Evolutionary conservation across 2,113 vertebrate genomes (phyloP).

Genomic region (Psilopsiagon aymara): DNA sequence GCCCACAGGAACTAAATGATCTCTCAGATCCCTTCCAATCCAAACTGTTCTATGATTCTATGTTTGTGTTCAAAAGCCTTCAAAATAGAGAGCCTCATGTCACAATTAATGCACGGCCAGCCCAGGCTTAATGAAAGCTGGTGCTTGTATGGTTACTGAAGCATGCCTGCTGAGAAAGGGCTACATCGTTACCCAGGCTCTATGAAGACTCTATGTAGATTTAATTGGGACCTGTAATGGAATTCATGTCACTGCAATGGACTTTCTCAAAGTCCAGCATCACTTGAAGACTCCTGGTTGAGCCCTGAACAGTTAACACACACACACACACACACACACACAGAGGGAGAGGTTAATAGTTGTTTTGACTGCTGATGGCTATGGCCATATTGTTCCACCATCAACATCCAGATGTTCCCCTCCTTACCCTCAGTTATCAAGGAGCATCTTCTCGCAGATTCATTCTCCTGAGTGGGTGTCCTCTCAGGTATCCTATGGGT

Average conservation of each 20-base stretch:
- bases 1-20: neutral
- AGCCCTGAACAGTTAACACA: neutral
- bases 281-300: neutral
- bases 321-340: neutral
- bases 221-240: slow-evolving; percentile 59
- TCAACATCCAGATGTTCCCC: neutral
- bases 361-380: neutral
- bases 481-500: neutral
- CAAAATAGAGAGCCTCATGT: neutral
- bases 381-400: neutral
- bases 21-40: neutral
- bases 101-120: neutral
- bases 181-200: neutral
- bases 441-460: neutral
- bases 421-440: neutral
- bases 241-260: neutral
- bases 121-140: neutral
- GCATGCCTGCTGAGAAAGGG: neutral
- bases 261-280: neutral
- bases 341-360: neutral
- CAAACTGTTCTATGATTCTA: neutral
- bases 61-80: neutral
- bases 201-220: slow-evolving; percentile 39
- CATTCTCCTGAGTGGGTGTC: neutral
- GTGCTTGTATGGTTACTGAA: slow-evolving; percentile 14